Percentiles rank a stretch among this genome's conserved stretches.
These are phyloP conservation scores for Siphlonurus alternatus DNA, from an alignment of 2,888 invertebrate species.

Conservation along the genomic window DNA sequence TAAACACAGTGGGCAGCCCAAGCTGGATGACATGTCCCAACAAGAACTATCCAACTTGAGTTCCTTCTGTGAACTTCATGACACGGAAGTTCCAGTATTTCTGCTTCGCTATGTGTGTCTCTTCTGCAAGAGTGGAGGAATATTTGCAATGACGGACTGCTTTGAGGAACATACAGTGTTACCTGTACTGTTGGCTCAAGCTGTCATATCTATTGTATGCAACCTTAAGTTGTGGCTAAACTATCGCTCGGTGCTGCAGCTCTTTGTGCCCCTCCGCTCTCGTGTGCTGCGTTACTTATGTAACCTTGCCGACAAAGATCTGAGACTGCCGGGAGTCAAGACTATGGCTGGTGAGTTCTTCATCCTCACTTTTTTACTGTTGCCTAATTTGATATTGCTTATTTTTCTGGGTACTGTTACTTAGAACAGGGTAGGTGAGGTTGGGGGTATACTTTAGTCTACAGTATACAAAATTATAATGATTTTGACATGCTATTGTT, in stretches of 20 bases:
- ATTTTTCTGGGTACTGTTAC: too few relatives aligned
- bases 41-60: slow-evolving; percentile 66
- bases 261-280: slow-evolving; percentile 72
- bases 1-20: slow-evolving; percentile 52
- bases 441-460: too few relatives aligned
- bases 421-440: too few relatives aligned
- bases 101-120: slow-evolving; percentile 80
- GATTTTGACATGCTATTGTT: too few relatives aligned
- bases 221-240: slow-evolving; percentile 90
- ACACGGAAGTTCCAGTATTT: slow-evolving; percentile 77
- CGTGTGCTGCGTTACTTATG: slow-evolving; percentile 87
- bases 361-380: neutral
- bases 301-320: slow-evolving; percentile 77
- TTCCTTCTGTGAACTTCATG: slow-evolving; percentile 79
- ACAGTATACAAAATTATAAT: too few relatives aligned
- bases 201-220: slow-evolving; percentile 78
- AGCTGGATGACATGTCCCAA: slow-evolving; percentile 61
- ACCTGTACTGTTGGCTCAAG: slow-evolving; percentile 78
- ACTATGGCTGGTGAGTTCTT: slow-evolving; percentile 63
- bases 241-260: slow-evolving; percentile 72
- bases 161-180: slow-evolving; percentile 55
- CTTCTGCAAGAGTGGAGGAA: slow-evolving; percentile 82
- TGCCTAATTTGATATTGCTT: neutral
- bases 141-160: slow-evolving; percentile 71
- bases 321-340: slow-evolving; percentile 72